phyloP scores from a whole-genome alignment of 37 sponge, comb jelly and placozoan species.

The Cliona cf. orientalis region DNA sequence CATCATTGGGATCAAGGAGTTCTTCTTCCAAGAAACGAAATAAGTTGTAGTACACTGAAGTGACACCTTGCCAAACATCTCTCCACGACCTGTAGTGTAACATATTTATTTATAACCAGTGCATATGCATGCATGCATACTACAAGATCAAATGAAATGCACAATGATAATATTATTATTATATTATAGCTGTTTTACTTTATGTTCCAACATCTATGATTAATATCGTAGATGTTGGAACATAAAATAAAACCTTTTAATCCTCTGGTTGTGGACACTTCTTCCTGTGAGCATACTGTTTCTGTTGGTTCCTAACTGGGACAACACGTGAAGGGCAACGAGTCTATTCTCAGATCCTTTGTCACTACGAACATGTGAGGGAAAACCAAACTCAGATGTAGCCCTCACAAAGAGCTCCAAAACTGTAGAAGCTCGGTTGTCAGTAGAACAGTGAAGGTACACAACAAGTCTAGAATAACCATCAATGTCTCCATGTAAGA shows the following conservation, averaged over 20 bases:
- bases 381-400: slow-evolving; percentile 54
- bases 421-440: slow-evolving; percentile 65
- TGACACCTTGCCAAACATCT: no score
- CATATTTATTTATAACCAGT: no score
- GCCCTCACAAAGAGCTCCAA: slow-evolving; percentile 36
- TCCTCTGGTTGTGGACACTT: slow-evolving; percentile 75
- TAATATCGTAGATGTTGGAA: no score
- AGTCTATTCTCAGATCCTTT: slow-evolving; percentile 69
- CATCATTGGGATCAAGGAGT: no score
- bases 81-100: no score
- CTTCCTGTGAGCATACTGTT: slow-evolving; percentile 55
- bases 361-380: slow-evolving; percentile 68
- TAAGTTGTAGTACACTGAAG: no score
- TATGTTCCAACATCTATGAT: no score
- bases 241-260: slow-evolving; percentile 71
- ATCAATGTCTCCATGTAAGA: slow-evolving; percentile 63
- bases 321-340: slow-evolving; percentile 50
- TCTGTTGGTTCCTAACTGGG: slow-evolving; percentile 48
- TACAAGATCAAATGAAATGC: no score
- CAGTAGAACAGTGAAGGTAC: slow-evolving; percentile 37
- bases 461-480: slow-evolving; percentile 43
- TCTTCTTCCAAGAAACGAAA: no score
- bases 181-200: no score
- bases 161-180: no score
- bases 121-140: no score